These are phyloP conservation scores for Drosophila sproati DNA, from an alignment of 1,140 invertebrate species.

Conservation along the genomic window DNA sequence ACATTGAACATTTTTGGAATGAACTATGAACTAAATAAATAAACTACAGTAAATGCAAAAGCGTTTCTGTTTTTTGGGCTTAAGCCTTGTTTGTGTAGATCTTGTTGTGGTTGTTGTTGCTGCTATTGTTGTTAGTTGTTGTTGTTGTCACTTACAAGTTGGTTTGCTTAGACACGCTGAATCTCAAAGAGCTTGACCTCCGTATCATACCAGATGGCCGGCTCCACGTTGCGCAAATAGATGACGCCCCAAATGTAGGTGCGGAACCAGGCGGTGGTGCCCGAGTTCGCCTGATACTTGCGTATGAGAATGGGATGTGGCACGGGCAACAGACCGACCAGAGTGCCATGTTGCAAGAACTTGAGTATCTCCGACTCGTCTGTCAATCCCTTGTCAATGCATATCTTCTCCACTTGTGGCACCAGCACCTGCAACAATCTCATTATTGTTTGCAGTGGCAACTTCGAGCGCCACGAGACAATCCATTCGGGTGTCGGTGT, in stretches of 20 bases:
- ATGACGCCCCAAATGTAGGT: conserved; percentile 99
- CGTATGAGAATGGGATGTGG: conserved; percentile 99
- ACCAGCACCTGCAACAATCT: conserved; percentile 98
- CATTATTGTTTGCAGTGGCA: conserved; percentile 99
- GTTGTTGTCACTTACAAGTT: conserved; percentile 85
- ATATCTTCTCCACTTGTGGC: conserved; percentile 99
- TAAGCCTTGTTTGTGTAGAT: conserved; percentile 43
- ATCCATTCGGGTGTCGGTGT: conserved; percentile 97
- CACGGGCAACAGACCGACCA: conserved; percentile 98
- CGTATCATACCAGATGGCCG: conserved; percentile 99
- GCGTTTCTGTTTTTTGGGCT: conserved; percentile 86
- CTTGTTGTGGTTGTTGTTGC: conserved; percentile 53
- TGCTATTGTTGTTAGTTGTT: conserved; percentile 19
- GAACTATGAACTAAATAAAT: conserved; percentile 69
- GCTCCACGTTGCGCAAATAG: conserved; percentile 99
- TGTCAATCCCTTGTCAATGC: conserved; percentile 99
- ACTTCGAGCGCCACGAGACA: conserved; percentile 97
- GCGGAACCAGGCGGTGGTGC: conserved; percentile 99
- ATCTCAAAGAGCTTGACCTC: conserved; percentile 99
- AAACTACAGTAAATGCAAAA: conserved; percentile 87
- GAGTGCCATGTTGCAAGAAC: conserved; percentile 99
- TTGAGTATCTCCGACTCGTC: conserved; percentile 99
- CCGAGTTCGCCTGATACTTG: conserved; percentile 99
- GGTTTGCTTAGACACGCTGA: conserved; percentile 89
- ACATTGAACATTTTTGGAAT: conserved; percentile 62